Base-by-base conservation (phyloP, 2,797 vertebrate genomes). In the Epinephelus awoara region DNA sequence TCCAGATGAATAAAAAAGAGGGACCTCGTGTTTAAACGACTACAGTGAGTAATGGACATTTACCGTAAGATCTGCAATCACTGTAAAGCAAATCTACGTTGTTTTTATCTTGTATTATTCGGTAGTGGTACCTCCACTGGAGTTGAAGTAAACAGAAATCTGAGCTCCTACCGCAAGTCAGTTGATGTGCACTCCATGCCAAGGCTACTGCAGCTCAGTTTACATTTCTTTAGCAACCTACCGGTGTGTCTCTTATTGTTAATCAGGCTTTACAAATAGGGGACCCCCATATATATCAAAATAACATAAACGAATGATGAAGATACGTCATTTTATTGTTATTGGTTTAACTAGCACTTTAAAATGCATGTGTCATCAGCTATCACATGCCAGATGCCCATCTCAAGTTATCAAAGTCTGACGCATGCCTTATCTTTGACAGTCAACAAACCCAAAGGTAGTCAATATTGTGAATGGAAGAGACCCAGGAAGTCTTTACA, bases 121-220 rank as follows among this genome's bases (percentile, higher is more conserved):
- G 50, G 9, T 68, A 1, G 54, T 64, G 72, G 27, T 75, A 57
- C 58, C 63, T 80, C 66, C 38, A 72, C 67, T 46, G 73, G 64
- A 77, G 85, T 82, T 89, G 90, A 92, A 93, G 94, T 93, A 91
- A 94, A 94, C 93, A 93, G 94, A 92, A 91, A 94, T 91, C 82
- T 76, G 92, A 93, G 88, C 91, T 83, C 72, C 76, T 52, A 50
- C 72, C 51, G 64, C 75, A 47, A 78, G 89, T 91, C 89, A 89
- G 90, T 91, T 90, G 93, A 93, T 85, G 88, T 89, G 79, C 57
- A 85, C 66, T 75, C 79, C 73, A 87, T 83, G 87, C 91, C 92
- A 90, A 87, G 77, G 72, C 85, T 68, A 58, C 55, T 8, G 51
- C 62, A 55, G 66, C 81, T 91, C 80, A 58, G 34, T 85, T 91